Conservation (phyloP, 2,888 invertebrate genomes). For the Oxyteleia sp. region DNA sequence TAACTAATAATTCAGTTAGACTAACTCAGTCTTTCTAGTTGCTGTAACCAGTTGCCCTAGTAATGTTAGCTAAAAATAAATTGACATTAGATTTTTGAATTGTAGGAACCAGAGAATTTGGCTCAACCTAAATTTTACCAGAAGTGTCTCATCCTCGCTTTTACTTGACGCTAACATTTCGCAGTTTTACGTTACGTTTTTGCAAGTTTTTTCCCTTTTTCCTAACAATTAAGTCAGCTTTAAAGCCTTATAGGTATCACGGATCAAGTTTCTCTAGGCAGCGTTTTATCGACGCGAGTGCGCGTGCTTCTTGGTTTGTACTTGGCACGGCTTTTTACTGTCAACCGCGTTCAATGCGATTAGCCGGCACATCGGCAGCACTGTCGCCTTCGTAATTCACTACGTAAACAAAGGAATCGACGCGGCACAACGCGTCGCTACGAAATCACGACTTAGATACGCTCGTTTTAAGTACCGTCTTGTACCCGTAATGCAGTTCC, state of each 20-base stretch:
- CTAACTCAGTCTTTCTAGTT: too few relatives aligned
- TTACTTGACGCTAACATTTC: not conserved
- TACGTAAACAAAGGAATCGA: constrained; percentile 60
- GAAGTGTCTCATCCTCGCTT: too few relatives aligned
- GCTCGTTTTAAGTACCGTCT: constrained; percentile 24
- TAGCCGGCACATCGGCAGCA: constrained; percentile 61
- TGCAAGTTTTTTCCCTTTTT: constrained; percentile 8
- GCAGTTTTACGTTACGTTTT: not conserved
- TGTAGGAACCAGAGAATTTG: too few relatives aligned
- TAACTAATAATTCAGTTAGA: too few relatives aligned
- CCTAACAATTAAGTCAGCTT: constrained; percentile 61
- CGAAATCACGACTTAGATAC: constrained; percentile 40
- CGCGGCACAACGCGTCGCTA: constrained; percentile 21
- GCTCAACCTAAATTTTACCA: too few relatives aligned
- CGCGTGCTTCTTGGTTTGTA: constrained; percentile 51
- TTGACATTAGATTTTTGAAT: too few relatives aligned
- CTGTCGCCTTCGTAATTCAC: constrained; percentile 48
- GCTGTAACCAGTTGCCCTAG: too few relatives aligned
- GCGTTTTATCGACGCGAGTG: constrained; percentile 39
- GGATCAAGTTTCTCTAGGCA: constrained; percentile 43
- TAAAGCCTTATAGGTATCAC: constrained; percentile 60
- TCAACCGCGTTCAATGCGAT: constrained; percentile 47
- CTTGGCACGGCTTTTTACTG: constrained; percentile 54
- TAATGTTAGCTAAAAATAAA: too few relatives aligned
- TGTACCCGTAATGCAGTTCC: constrained; percentile 16